Evolutionary conservation across 2,888 invertebrate species (phyloP), one percentile per base, ranked within the genome.

Genomic region (Papilio demoleus): DNA sequence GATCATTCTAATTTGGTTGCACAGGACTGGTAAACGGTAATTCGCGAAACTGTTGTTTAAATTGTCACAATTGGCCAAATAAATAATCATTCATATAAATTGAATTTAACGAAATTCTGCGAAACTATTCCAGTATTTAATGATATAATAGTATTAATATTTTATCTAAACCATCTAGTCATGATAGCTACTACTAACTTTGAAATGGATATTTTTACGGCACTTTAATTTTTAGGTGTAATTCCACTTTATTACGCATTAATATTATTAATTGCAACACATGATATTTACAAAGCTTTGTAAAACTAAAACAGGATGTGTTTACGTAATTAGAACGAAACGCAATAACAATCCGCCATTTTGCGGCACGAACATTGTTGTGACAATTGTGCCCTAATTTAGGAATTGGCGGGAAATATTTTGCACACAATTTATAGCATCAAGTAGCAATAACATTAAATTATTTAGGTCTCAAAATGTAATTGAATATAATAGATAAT

Each of bases 361-460:
- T 79, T 80, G 77, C 74, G 76, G 74, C 77, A 77, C 76, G 72
- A 79, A 79, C 75, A 64, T 76, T 77, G 75, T 71, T 76, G 76
- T 76, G 77, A 77, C 74, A 71, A 75, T 75, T 72, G 74, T 72
- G 73, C 74, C 76, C 77, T 73, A 76, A 76, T 77, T 78, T 77
- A 72, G 74, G 77, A 81, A 81, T 75, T 77, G 71, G 70, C 66
- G 69, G 65, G 59, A 63, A 67, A 67, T 67, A 58, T 53, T 31
- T 58, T 53, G 59, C 58, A 8, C 22, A n/a, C 9, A 53, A 61
- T 67, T 67, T 53, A 67, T 61, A 40, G 56, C 40, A 65, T 27
- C 17, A 65, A 62, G 42, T 65, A 40, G 42, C 40, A 59, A 53
- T 66, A 66, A 60, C 50, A 47, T 24, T 67, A 60, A 60, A 34